These are phyloP conservation scores for Acrobasis suavella DNA, from an alignment of 2,888 invertebrate genomes.

Conservation along the genomic window DNA sequence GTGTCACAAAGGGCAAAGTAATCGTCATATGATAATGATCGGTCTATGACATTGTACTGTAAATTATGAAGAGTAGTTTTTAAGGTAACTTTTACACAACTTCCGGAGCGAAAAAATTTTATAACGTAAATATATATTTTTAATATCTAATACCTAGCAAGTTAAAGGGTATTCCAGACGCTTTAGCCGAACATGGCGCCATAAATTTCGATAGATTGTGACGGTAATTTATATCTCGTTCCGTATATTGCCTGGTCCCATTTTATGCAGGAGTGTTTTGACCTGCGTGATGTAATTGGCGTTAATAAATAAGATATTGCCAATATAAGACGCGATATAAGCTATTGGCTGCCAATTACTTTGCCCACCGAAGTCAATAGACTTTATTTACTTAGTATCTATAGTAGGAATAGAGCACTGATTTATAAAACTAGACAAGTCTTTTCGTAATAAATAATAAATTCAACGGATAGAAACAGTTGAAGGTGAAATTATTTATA, in stretches of 20 bases:
- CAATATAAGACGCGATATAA: slow-evolving; percentile 14
- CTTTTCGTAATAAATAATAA: too few relatives aligned
- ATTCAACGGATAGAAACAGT: too few relatives aligned
- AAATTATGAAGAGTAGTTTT: too few relatives aligned
- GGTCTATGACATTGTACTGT: too few relatives aligned
- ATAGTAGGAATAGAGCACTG: neutral
- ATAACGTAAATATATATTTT: too few relatives aligned
- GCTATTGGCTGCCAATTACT: slow-evolving; percentile 11
- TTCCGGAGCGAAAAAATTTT: too few relatives aligned
- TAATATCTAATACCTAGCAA: too few relatives aligned
- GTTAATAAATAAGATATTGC: slow-evolving; percentile 17
- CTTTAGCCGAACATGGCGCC: neutral
- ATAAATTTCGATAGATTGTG: slow-evolving; percentile 21
- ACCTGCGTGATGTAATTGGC: slow-evolving; percentile 14
- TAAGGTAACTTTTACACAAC: too few relatives aligned
- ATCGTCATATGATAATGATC: too few relatives aligned
- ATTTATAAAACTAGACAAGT: neutral
- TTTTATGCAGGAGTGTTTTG: slow-evolving; percentile 27
- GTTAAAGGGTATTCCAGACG: too few relatives aligned
- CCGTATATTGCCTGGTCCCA: slow-evolving; percentile 29
- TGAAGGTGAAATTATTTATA: too few relatives aligned
- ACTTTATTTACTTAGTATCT: slow-evolving; percentile 7
- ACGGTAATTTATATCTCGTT: slow-evolving; percentile 30
- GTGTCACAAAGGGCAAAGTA: too few relatives aligned
- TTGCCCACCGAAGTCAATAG: slow-evolving; percentile 23